Evolutionary conservation across 2,888 invertebrate genomes (phyloP), one percentile per base, ranked within the genome.

Genomic region (Cosmorhoe ocellata): DNA sequence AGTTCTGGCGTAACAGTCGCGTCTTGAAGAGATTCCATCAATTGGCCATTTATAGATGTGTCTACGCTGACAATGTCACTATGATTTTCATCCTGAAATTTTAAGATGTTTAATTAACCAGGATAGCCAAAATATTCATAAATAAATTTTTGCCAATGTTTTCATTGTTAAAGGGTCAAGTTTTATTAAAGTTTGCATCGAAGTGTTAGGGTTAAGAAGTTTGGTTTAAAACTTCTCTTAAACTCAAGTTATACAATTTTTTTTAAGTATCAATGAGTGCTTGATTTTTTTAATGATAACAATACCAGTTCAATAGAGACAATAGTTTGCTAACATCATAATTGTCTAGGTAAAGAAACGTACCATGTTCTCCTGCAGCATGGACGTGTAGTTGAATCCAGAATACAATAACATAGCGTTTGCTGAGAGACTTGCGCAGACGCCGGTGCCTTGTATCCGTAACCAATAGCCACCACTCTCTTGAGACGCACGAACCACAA

Each of bases 391-490:
- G 62, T 90, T 90, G 51, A 81, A 87, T 0, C 89, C 91, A 4
- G 91, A 86, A 63, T 94, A 94, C 32, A 88, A 61, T 24, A 92
- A 64, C 77, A 85, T 79, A 1, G 84, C 83, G 33, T 75, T 74
- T 1, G 87, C 76, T 1, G 56, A 62, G 10, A 90, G 62, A 1
- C 74, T 72, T 47, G 76, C 81, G 76, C 94, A 94, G 34, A 83
- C 84, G 51, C 87, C 86, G 24, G 76, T 75, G 0, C 93, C 93
- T 7, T 77, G 76, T 10, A 91, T 80, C 27, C 82, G 79, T 18
- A 93, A 64, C 90, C 91, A 91, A 63, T 93, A 93, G 0, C 91
- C 91, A 1, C 86, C 88, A 3, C 78, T 69, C 1, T 78, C 68
- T 61, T 91, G 89, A 28, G 90, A 78, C 0, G 92, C 90, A 6